A percentile compares a stretch with the other conserved stretches of the same genome.
These are phyloP conservation scores for Coturnix japonica DNA, from an alignment of 2,113 vertebrate species.

Conservation along the genomic window DNA sequence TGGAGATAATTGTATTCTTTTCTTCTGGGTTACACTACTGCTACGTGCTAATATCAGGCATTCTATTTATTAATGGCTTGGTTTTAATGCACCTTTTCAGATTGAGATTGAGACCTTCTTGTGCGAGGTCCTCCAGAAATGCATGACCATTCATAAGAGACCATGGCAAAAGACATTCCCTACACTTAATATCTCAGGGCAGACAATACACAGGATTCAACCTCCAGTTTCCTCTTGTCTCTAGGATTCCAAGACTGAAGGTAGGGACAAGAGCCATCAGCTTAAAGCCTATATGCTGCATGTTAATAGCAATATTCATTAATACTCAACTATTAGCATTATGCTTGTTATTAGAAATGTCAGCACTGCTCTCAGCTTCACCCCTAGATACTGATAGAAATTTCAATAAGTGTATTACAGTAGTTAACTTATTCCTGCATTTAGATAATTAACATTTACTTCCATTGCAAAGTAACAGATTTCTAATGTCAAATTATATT, in stretches of 20 bases:
- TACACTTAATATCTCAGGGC: not conserved
- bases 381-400: not conserved
- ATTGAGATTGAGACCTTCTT: not conserved
- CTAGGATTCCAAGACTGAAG: too few relatives aligned
- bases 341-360: not conserved
- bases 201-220: too few relatives aligned
- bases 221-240: too few relatives aligned
- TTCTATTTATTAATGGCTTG: not conserved
- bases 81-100: not conserved
- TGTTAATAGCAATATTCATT: not conserved
- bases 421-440: not conserved
- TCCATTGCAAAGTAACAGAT: slow-evolving; percentile 9
- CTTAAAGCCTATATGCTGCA: not conserved
- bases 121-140: not conserved
- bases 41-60: not conserved
- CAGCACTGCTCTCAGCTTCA: not conserved
- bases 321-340: not conserved
- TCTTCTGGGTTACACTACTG: not conserved
- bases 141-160: not conserved
- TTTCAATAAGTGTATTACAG: not conserved
- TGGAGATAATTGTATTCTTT: not conserved
- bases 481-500: not conserved
- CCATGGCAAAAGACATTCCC: not conserved
- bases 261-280: not conserved
- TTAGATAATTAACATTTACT: slow-evolving; percentile 28